phyloP scores from a whole-genome alignment of 2,113 vertebrate species.

The Prunella himalayana region DNA sequence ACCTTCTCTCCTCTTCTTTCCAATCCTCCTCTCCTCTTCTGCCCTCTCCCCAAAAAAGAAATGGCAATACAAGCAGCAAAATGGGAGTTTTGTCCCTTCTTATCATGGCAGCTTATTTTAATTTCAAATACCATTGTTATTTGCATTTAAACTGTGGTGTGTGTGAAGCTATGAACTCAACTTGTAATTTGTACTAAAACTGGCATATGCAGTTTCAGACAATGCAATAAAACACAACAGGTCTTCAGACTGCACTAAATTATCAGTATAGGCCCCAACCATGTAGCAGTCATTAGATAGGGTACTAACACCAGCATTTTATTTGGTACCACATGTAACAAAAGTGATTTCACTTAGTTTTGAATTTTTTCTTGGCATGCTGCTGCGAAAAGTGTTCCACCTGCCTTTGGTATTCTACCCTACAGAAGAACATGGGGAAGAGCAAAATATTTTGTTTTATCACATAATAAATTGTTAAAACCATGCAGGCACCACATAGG shows the following conservation, averaged over 20 bases:
- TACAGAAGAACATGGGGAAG: neutral
- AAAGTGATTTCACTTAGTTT: neutral
- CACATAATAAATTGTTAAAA: neutral
- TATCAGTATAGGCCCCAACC: neutral
- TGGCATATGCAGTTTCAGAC: no score
- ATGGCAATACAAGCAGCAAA: neutral
- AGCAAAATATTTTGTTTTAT: neutral
- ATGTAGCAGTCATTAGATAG: fast-evolving
- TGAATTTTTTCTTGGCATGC: neutral
- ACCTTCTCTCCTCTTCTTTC: neutral
- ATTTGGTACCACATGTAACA: neutral
- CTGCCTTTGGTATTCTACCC: neutral
- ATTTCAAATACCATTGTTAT: neutral
- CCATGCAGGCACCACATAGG: neutral
- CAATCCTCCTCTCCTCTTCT: neutral
- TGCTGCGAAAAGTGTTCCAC: neutral
- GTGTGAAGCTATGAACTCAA: neutral
- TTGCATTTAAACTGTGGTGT: neutral
- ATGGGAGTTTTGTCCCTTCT: neutral
- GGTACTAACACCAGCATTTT: neutral
- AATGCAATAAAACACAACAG: neutral
- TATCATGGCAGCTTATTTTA: neutral
- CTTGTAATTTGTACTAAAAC: neutral
- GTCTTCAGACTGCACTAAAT: neutral
- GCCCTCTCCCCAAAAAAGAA: neutral